phyloP scores from a whole-genome alignment of 1,140 invertebrate genomes.

The Leucophenga varia region DNA sequence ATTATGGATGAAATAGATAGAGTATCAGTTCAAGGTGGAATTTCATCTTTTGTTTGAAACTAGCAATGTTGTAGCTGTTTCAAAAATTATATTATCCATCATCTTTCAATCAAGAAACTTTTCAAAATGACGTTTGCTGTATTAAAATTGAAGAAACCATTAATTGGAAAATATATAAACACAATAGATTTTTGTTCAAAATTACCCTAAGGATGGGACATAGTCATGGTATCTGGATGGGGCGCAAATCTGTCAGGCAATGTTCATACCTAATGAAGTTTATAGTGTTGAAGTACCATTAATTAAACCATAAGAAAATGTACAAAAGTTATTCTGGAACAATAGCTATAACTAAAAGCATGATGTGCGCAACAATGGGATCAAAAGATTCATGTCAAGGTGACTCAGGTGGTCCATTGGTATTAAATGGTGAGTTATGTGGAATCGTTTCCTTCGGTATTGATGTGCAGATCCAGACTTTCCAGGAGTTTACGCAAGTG shows the following conservation, averaged over 20 bases:
- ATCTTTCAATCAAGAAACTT: background rate
- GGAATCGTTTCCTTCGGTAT: conserved; percentile 66
- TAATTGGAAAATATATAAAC: conserved; percentile 1
- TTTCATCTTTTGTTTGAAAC: conserved; percentile 3
- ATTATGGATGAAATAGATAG: background rate
- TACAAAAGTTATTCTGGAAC: conserved; percentile 26
- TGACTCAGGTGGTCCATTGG: conserved; percentile 58
- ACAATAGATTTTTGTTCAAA: background rate
- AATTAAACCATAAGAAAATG: conserved; percentile 33
- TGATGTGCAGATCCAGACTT: conserved; percentile 18
- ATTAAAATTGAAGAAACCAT: background rate
- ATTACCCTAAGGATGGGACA: background rate
- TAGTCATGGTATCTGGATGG: conserved; percentile 8
- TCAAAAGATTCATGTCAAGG: conserved; percentile 18
- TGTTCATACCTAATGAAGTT: background rate
- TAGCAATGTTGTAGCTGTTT: background rate
- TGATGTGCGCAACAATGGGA: conserved; percentile 55
- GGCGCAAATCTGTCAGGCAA: background rate
- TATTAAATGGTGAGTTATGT: conserved; percentile 32
- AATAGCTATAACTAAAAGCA: conserved; percentile 53
- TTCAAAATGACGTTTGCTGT: conserved; percentile 8
- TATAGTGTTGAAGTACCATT: background rate
- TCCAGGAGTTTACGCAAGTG: conserved; percentile 65
- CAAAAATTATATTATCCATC: background rate
- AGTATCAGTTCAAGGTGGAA: conserved; percentile 1